Conservation (phyloP, 2,797 vertebrate species). For the Myotis myotis region DNA sequence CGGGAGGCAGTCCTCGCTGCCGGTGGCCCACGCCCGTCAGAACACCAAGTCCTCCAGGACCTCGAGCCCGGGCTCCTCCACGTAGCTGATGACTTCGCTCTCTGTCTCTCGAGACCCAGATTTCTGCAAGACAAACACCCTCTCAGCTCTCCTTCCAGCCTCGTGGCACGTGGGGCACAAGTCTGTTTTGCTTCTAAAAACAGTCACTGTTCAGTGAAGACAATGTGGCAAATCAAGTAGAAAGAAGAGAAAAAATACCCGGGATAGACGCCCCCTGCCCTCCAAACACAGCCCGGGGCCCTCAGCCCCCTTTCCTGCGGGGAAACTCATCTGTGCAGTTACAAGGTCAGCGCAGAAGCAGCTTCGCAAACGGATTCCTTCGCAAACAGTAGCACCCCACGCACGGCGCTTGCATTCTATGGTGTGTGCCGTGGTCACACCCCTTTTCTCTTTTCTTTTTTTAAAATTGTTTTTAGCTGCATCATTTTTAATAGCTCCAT, state of each 20-base stretch:
- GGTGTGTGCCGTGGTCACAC: background rate
- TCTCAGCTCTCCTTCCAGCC: background rate
- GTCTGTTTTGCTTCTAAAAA: background rate
- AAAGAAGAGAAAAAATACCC: background rate
- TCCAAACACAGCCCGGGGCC: too few relatives aligned
- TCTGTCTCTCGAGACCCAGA: conserved; percentile 57
- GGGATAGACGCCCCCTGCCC: background rate
- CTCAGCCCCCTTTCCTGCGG: background rate
- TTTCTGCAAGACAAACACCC: conserved; percentile 79
- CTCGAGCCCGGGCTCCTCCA: conserved; percentile 23
- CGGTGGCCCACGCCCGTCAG: conserved; percentile 29
- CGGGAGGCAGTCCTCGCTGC: too few relatives aligned
- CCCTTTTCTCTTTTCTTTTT: too few relatives aligned
- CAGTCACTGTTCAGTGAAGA: background rate
- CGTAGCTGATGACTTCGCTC: conserved; percentile 65
- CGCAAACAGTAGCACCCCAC: background rate
- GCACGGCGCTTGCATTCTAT: background rate
- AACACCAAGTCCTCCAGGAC: conserved; percentile 65
- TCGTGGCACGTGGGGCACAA: background rate
- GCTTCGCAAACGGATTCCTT: background rate
- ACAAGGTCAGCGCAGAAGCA: too few relatives aligned
- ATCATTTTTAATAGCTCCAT: background rate
- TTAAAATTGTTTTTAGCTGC: accelerated
- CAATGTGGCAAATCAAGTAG: background rate
- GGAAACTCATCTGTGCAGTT: too few relatives aligned